phyloP scores from a whole-genome alignment of 1,140 invertebrate species.

The Phymastichus coffea region DNA sequence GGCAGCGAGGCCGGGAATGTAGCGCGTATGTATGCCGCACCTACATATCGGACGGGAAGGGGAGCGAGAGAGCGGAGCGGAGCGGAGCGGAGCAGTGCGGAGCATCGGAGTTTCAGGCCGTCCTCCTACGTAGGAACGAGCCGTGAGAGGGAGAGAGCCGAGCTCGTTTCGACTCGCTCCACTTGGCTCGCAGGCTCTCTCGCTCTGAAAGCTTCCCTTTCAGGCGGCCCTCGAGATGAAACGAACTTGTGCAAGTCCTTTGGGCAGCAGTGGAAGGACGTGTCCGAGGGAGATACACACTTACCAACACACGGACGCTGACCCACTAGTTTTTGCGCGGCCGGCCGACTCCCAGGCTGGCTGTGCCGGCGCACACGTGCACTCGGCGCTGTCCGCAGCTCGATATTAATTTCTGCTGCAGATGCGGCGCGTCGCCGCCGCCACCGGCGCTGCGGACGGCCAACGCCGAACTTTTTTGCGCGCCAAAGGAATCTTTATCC shows the following conservation, averaged over 20 bases:
- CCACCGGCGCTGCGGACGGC: not conserved
- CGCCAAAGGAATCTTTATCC: not conserved
- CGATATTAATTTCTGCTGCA: conserved; percentile 53
- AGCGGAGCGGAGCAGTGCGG: not conserved
- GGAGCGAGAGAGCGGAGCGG: not conserved
- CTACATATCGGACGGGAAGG: not conserved
- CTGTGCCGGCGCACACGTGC: conserved; percentile 24
- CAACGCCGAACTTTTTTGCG: not conserved
- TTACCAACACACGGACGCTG: conserved; percentile 21
- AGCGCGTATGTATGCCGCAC: not conserved
- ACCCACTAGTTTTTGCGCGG: not conserved
- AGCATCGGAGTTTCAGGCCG: not conserved
- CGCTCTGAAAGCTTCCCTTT: conserved; percentile 29
- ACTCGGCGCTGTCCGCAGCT: conserved; percentile 37
- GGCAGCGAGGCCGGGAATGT: not conserved
- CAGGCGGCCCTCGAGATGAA: conserved; percentile 48
- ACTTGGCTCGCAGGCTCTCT: no score
- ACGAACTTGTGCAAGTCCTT: conserved; percentile 40
- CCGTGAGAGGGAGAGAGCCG: conserved; percentile 28
- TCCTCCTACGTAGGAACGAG: conserved; percentile 14
- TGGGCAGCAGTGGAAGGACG: conserved; percentile 49
- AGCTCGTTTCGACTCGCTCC: conserved; percentile 21
- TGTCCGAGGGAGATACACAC: conserved; percentile 41
- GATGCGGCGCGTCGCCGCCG: not conserved
- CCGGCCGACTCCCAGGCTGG: not conserved